Conservation (phyloP, 2,113 vertebrate genomes). For the Rhombomys opimus region DNA sequence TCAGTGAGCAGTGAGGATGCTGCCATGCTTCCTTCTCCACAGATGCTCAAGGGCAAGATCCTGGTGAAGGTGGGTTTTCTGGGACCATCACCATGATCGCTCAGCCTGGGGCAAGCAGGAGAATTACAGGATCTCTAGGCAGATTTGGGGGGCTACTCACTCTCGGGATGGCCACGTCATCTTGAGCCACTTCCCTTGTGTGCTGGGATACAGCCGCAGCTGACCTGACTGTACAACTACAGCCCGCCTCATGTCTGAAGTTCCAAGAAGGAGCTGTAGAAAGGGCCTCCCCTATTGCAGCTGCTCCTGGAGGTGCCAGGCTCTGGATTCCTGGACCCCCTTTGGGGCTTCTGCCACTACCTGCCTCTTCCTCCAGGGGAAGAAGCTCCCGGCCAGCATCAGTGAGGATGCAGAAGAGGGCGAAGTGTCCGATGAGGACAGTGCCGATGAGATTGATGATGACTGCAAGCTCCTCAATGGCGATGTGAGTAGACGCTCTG, state of each 20-base stretch:
- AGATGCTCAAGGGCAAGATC: constrained; percentile 94
- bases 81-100: rapidly evolving
- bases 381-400: constrained; percentile 96
- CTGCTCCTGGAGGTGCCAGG: neutral
- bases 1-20: constrained; percentile 88
- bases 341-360: neutral
- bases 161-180: rapidly evolving
- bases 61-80: constrained; percentile 92
- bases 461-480: constrained; percentile 97
- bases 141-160: neutral
- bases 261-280: neutral
- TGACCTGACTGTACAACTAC: neutral
- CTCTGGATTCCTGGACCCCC: neutral
- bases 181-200: rapidly evolving
- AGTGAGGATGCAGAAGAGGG: constrained; percentile 96
- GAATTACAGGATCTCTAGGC: neutral
- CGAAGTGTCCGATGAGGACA: constrained; percentile 99
- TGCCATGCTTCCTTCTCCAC: constrained; percentile 92
- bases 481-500: constrained; percentile 90
- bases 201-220: rapidly evolving
- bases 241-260: neutral
- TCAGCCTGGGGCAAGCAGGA: neutral
- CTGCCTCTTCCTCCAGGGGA: constrained; percentile 89
- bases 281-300: rapidly evolving
- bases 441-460: constrained; percentile 97